Conservation (phyloP, 2,888 invertebrate species). For the Patella pellucida region DNA sequence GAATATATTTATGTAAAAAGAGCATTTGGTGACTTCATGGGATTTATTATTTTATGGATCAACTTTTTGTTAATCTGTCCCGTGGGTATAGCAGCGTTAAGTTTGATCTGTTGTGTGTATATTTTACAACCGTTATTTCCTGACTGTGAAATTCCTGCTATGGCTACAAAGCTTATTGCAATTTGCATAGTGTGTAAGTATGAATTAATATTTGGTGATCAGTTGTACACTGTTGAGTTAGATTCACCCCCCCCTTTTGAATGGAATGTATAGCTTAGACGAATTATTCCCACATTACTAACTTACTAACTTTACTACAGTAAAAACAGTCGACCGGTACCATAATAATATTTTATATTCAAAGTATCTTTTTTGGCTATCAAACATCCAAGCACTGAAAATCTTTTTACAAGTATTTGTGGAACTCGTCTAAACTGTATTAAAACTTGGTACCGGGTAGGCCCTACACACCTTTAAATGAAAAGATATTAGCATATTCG, state of each 20-base stretch:
- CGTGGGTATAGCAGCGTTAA: conserved; percentile 66
- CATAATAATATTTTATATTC: too few species aligned
- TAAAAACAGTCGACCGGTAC: too few species aligned
- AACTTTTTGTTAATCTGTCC: conserved; percentile 66
- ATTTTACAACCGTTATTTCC: conserved; percentile 66
- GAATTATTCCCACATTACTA: background rate
- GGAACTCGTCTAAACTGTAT: too few species aligned
- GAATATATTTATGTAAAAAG: conserved; percentile 73
- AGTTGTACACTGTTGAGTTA: too few species aligned
- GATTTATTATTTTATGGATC: conserved; percentile 68
- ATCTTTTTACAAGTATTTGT: too few species aligned
- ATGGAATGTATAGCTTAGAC: background rate
- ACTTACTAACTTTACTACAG: too few species aligned
- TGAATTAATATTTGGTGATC: background rate
- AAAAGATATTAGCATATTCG: too few species aligned
- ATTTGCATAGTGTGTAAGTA: conserved; percentile 65
- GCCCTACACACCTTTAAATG: too few species aligned
- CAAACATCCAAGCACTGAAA: too few species aligned
- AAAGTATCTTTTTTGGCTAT: too few species aligned
- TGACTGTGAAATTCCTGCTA: conserved; percentile 61
- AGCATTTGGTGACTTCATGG: conserved; percentile 66
- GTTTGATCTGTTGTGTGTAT: conserved; percentile 67
- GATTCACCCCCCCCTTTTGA: background rate
- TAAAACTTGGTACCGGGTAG: too few species aligned
- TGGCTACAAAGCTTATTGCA: conserved; percentile 56